phyloP scores from a whole-genome alignment of 2,797 vertebrate species.

The Etheostoma perlongum region DNA sequence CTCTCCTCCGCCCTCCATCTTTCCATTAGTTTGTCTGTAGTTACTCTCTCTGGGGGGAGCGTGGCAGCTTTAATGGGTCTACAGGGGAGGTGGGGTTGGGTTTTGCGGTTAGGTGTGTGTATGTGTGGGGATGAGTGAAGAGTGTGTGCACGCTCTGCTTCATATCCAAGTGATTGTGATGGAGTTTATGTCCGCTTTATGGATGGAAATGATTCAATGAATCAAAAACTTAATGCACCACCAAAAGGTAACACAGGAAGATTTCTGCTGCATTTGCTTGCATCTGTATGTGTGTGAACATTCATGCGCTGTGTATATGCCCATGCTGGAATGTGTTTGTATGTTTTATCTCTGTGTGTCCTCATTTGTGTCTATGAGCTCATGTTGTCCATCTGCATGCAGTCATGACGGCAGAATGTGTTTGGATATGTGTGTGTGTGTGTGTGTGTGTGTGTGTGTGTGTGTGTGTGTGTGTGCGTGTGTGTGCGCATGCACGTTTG shows the following conservation, averaged over 20 bases:
- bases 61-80: conserved; percentile 82
- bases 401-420: conserved; percentile 71
- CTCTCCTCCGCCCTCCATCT: conserved; percentile 58
- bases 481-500: conserved; percentile 25
- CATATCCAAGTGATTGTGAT: conserved; percentile 25
- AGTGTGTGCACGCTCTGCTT: conserved; percentile 27
- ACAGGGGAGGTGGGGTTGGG: conserved; percentile 77
- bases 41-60: conserved; percentile 66
- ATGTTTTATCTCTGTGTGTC: conserved; percentile 52
- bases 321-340: conserved; percentile 50
- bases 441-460: conserved; percentile 30
- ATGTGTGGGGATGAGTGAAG: conserved; percentile 21
- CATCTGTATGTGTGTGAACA: not conserved
- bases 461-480: conserved; percentile 26
- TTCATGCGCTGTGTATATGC: conserved; percentile 17
- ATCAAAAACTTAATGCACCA: not conserved
- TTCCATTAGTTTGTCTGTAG: conserved; percentile 77
- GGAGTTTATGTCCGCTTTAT: conserved; percentile 10
- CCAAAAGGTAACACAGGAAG: not conserved
- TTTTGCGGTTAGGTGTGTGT: conserved; percentile 66
- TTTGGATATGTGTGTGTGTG: conserved; percentile 41
- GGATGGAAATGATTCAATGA: conserved; percentile 23
- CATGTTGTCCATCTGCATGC: conserved; percentile 75
- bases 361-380: conserved; percentile 70
- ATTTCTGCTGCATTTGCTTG: conserved; percentile 1